A percentile compares a stretch with the other conserved stretches of the same genome.
Conservation (phyloP, 2,888 invertebrate genomes). For the Seladonia tumulorum region DNA sequence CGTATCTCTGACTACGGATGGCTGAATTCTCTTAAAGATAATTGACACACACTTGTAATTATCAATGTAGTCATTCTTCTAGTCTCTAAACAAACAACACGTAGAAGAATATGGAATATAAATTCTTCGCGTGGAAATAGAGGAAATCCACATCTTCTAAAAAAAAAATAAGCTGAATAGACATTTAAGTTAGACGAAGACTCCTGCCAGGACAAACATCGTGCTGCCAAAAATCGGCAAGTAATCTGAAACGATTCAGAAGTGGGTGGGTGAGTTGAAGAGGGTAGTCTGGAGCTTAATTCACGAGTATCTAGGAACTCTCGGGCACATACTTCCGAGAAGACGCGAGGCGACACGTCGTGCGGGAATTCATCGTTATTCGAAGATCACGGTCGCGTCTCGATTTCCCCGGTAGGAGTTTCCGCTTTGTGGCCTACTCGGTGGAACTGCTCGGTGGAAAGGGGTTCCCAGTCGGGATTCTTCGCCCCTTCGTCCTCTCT, state of each 20-base stretch:
- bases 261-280: no score
- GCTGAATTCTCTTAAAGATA: background rate
- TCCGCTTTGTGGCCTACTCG: slow-evolving; percentile 44
- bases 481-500: slow-evolving; percentile 16
- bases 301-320: background rate
- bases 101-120: no score
- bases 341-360: background rate
- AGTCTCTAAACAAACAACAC: background rate
- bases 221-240: no score
- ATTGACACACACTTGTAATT: background rate
- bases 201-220: no score
- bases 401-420: slow-evolving; percentile 54
- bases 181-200: no score
- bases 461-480: background rate
- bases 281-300: background rate
- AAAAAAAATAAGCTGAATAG: no score
- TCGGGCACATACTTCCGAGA: background rate
- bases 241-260: no score
- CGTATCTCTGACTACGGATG: background rate
- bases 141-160: no score
- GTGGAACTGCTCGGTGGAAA: slow-evolving; percentile 33
- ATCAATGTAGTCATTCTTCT: background rate
- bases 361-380: slow-evolving; percentile 41
- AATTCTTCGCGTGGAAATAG: no score
- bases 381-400: slow-evolving; percentile 55